Percentiles rank a stretch among this genome's conserved stretches.
Evolutionary conservation across 2,113 vertebrate genomes (phyloP).

Genomic region (Spea multiplicata): DNA sequence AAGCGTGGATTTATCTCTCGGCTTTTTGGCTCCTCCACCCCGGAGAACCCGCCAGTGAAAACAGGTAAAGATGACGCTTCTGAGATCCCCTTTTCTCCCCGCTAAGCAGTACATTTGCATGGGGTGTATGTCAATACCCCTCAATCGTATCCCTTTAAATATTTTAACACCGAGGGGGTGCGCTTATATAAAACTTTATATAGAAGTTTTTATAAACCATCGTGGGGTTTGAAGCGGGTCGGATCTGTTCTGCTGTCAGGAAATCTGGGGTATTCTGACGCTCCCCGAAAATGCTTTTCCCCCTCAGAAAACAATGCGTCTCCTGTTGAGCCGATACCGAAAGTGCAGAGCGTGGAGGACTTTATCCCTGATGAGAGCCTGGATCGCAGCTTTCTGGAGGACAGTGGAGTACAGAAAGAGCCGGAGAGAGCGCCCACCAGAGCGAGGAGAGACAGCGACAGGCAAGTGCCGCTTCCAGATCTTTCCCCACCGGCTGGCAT

Average conservation of each 20-base stretch:
- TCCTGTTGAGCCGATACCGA: conserved; percentile 50
- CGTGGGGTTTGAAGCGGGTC: too few species aligned
- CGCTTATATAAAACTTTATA: too few species aligned
- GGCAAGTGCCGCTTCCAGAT: conserved; percentile 62
- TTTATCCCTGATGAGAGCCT: conserved; percentile 87
- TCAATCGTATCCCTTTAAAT: too few species aligned
- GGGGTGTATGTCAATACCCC: too few species aligned
- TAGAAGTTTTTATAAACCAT: too few species aligned
- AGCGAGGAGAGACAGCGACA: conserved; percentile 76
- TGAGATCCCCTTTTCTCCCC: not conserved
- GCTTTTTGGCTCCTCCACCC: conserved; percentile 72
- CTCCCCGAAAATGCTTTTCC: accelerated
- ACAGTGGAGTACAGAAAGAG: conserved; percentile 57
- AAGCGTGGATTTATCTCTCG: conserved; percentile 87
- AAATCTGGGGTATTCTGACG: too few species aligned
- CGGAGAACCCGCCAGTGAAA: conserved; percentile 59
- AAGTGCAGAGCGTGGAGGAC: conserved; percentile 83
- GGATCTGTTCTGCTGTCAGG: too few species aligned
- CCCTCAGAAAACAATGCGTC: conserved; percentile 46
- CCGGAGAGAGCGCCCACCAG: conserved; percentile 48
- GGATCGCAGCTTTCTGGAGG: conserved; percentile 90
- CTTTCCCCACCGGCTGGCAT: too few species aligned
- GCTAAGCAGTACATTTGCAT: too few species aligned
- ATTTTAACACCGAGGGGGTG: too few species aligned
- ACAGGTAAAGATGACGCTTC: conserved; percentile 63